Conservation (phyloP, 1,140 invertebrate genomes). For the Probaryconus sp. region DNA sequence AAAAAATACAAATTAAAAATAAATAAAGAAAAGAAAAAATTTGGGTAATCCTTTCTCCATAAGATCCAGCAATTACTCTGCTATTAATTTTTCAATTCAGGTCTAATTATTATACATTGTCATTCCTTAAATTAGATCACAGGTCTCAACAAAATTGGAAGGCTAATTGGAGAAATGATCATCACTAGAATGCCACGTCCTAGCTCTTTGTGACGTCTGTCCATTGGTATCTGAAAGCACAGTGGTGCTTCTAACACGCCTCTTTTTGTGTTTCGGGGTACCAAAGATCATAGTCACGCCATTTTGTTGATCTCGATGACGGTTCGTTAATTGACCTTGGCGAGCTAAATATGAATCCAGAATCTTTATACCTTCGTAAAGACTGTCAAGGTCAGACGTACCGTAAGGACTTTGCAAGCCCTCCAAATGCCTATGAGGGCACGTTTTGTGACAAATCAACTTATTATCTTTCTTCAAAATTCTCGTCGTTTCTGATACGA, state of each 20-base stretch:
- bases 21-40: too few relatives aligned
- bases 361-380: slow-evolving; percentile 68
- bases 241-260: slow-evolving; percentile 14
- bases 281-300: slow-evolving; percentile 65
- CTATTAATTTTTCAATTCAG: too few relatives aligned
- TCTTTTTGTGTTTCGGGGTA: slow-evolving; percentile 58
- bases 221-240: slow-evolving; percentile 6
- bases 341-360: slow-evolving; percentile 68
- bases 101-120: too few relatives aligned
- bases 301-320: slow-evolving; percentile 37
- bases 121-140: too few relatives aligned
- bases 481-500: slow-evolving; percentile 62
- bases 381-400: slow-evolving; percentile 65
- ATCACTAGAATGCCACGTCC: slow-evolving; percentile 62
- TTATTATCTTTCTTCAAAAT: slow-evolving; percentile 38
- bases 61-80: too few relatives aligned
- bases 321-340: slow-evolving; percentile 22
- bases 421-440: slow-evolving; percentile 5
- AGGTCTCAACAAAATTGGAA: too few relatives aligned
- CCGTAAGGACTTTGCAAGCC: slow-evolving; percentile 34
- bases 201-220: slow-evolving; percentile 6
- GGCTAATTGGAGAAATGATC: slow-evolving; percentile 56
- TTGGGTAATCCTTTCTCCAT: too few relatives aligned
- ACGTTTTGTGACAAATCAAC: slow-evolving; percentile 8
- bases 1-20: too few relatives aligned